Conservation (phyloP, 2,888 invertebrate genomes). For the Amiota communis region DNA sequence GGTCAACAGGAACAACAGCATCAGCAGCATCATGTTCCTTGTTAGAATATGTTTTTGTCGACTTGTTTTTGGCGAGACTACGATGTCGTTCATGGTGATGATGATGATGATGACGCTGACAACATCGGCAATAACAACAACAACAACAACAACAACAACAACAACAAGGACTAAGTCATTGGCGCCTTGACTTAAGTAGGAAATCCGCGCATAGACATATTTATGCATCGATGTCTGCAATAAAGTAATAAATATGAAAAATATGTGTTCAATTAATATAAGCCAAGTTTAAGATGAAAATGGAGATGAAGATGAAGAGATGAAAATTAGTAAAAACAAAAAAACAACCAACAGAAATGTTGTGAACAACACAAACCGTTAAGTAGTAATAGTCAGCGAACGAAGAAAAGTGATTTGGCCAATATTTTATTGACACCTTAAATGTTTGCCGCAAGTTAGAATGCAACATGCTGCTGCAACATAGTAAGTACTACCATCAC, state of each 20-base stretch:
- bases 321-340: not conserved
- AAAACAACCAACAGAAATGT: not conserved
- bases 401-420: slow-evolving; percentile 20
- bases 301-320: not conserved
- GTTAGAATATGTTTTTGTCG: not conserved
- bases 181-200: slow-evolving; percentile 13
- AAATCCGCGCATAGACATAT: slow-evolving; percentile 16
- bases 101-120: too few species aligned
- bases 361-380: slow-evolving; percentile 13
- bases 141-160: too few species aligned
- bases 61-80: not conserved
- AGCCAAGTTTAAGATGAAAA: slow-evolving; percentile 10
- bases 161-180: not conserved
- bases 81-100: not conserved
- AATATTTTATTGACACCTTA: slow-evolving; percentile 22
- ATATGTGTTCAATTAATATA: slow-evolving; percentile 24
- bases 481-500: too few species aligned
- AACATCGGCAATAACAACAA: too few species aligned
- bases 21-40: too few species aligned
- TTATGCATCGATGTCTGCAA: slow-evolving; percentile 13
- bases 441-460: slow-evolving; percentile 18
- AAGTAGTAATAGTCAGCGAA: not conserved
- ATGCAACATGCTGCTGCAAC: not conserved
- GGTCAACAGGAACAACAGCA: not conserved
- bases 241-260: slow-evolving; percentile 20